These are phyloP conservation scores for Lacerta bilineata DNA, from an alignment of 2,797 vertebrate species.

Conservation along the genomic window DNA sequence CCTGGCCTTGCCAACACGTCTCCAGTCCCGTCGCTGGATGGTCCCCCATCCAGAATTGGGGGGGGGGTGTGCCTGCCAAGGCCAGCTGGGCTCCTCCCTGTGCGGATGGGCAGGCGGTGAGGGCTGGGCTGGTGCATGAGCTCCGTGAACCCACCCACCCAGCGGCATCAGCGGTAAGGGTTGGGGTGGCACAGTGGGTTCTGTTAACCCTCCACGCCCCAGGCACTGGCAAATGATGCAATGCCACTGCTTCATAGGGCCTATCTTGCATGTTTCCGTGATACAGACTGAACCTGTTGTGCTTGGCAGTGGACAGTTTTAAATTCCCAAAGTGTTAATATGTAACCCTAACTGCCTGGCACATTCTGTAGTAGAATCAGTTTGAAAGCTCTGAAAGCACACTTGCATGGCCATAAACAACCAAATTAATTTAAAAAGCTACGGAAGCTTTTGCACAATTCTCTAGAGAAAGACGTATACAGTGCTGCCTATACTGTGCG, in stretches of 20 bases:
- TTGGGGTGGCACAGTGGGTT: too few species aligned
- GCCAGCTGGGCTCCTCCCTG: too few species aligned
- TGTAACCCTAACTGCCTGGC: background rate
- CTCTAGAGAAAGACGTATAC: background rate
- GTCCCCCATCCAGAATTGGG: too few species aligned
- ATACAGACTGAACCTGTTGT: background rate
- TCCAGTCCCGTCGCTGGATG: too few species aligned
- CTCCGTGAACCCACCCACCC: too few species aligned
- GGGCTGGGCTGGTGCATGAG: too few species aligned
- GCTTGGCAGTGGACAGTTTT: background rate
- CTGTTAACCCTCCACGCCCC: too few species aligned
- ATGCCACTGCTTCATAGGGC: background rate
- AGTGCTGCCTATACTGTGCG: background rate
- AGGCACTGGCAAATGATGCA: too few species aligned
- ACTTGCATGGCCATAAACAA: background rate
- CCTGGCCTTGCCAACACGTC: too few species aligned
- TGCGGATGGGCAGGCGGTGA: too few species aligned
- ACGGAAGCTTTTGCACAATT: background rate
- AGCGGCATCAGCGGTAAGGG: too few species aligned
- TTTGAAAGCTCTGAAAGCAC: background rate
- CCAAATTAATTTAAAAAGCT: background rate
- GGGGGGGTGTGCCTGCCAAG: too few species aligned
- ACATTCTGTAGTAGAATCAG: background rate
- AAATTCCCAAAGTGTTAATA: conserved; percentile 38
- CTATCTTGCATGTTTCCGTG: background rate